Evolutionary conservation across 2,113 vertebrate genomes (phyloP), one percentile per base, ranked within the genome.

Genomic region (Electrona antarctica): DNA sequence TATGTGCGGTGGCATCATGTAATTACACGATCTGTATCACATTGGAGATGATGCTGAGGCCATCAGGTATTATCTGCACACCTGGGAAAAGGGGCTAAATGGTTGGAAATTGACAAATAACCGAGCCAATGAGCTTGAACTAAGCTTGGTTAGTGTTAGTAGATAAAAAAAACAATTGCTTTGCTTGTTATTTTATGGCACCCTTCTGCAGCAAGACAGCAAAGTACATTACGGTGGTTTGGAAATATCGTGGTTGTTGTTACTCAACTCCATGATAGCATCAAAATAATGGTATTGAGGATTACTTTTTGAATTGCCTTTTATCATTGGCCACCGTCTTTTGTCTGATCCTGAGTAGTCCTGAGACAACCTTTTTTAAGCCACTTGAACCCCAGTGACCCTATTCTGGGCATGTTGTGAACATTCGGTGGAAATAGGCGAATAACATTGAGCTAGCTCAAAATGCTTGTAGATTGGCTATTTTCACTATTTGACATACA

Each of bases 1-100:
- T 66, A 73, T 70, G 69, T 60, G 67, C 67, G 54, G 29, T 62
- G 54, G 59, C 65, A 49, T 12, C 65, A 49, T 12, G 7, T 69
- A 84, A 86, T 82, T 73, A 55, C 63, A 78, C 13, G 74, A 82
- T 80, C 58, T 72, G 59, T 77, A 78, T 77, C 77, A 66, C 73
- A 66, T 8, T 33, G 55, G 67, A 41, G 73, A 65, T 64, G 71
- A 68, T 71, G 52, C 68, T 52, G 7, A n/a, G 56, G 49, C 8
- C 15, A 55, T 70, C 7, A 12, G 69, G 73, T 77, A 46, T 69
- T 78, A 66, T 64, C 58, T 28, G 56, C 15, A 29, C 63, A 78
- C 54, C 21, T 41, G 1, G 55, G 60, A 75, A 84, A 79, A 69
- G 50, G 29, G 33, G 12, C 3, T 56, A 51, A 64, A 69, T 52